Conservation (phyloP, 2,113 vertebrate species). For the Hassar affinis region DNA sequence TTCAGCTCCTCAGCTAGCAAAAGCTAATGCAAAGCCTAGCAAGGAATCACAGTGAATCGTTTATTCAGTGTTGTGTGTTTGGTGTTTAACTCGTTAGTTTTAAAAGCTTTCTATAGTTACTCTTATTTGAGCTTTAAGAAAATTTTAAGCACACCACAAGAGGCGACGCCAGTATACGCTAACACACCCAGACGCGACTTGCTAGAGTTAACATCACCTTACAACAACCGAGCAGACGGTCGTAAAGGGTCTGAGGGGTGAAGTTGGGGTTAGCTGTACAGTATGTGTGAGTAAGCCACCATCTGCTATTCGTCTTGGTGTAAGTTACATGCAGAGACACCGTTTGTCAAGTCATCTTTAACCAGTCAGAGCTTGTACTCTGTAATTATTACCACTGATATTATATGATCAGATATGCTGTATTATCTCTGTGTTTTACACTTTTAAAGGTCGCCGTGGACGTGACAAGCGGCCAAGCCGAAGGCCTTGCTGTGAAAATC, state of each 20-base stretch:
- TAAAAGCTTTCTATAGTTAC: not conserved
- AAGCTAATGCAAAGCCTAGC: not conserved
- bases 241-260: not conserved
- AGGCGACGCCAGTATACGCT: not conserved
- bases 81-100: not conserved
- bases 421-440: not conserved
- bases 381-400: not conserved
- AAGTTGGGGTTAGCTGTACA: not conserved
- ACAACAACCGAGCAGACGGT: not conserved
- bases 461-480: slow-evolving; percentile 81
- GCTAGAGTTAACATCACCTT: not conserved
- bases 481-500: slow-evolving; percentile 86
- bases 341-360: not conserved
- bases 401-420: not conserved
- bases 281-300: not conserved
- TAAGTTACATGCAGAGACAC: not conserved
- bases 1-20: too few species aligned
- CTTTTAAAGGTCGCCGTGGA: slow-evolving; percentile 83
- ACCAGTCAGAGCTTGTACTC: not conserved
- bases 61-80: not conserved
- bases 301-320: not conserved
- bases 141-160: too few species aligned
- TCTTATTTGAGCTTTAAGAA: not conserved
- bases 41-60: not conserved
- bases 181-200: not conserved